phyloP scores from a whole-genome alignment of 2,797 vertebrate genomes.

The Gymnoscopelus microlampas region DNA sequence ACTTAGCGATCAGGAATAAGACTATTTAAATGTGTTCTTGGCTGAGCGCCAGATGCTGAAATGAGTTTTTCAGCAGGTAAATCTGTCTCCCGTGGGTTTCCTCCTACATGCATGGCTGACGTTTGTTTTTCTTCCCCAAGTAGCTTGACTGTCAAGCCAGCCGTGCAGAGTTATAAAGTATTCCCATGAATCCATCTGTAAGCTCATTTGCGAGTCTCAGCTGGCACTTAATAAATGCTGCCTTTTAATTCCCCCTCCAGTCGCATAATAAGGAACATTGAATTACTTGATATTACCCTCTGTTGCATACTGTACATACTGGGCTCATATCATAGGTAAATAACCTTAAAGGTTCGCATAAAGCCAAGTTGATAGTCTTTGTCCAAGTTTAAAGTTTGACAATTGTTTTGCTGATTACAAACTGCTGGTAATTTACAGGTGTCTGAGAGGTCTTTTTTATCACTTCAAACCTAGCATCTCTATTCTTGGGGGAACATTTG shows the following conservation, averaged over 20 bases:
- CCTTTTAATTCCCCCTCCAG: slow-evolving; percentile 54
- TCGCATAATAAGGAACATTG: slow-evolving; percentile 55
- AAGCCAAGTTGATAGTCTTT: neutral
- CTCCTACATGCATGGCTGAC: slow-evolving; percentile 50
- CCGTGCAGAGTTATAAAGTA: slow-evolving; percentile 63
- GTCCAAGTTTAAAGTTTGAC: slow-evolving; percentile 4
- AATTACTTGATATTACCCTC: slow-evolving; percentile 55
- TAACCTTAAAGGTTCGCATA: slow-evolving; percentile 25
- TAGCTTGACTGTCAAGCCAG: slow-evolving; percentile 49
- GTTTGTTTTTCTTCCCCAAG: slow-evolving; percentile 54
- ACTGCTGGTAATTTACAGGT: slow-evolving; percentile 13
- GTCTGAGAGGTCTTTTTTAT: too few species aligned
- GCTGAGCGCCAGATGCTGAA: slow-evolving; percentile 53
- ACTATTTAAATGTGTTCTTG: slow-evolving; percentile 24
- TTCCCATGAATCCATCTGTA: slow-evolving; percentile 58
- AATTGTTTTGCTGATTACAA: slow-evolving; percentile 25
- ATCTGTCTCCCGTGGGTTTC: slow-evolving; percentile 18
- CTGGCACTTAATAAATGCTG: slow-evolving; percentile 55
- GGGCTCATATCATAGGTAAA: slow-evolving; percentile 48
- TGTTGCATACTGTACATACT: slow-evolving; percentile 40
- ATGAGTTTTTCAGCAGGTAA: slow-evolving; percentile 45
- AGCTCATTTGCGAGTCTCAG: slow-evolving; percentile 63
- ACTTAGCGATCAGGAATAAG: slow-evolving; percentile 18
- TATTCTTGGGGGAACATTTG: too few species aligned
- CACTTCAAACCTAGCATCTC: too few species aligned